These are phyloP conservation scores for Prietella phreatophila DNA, from an alignment of 2,113 vertebrate species.

Conservation along the genomic window DNA sequence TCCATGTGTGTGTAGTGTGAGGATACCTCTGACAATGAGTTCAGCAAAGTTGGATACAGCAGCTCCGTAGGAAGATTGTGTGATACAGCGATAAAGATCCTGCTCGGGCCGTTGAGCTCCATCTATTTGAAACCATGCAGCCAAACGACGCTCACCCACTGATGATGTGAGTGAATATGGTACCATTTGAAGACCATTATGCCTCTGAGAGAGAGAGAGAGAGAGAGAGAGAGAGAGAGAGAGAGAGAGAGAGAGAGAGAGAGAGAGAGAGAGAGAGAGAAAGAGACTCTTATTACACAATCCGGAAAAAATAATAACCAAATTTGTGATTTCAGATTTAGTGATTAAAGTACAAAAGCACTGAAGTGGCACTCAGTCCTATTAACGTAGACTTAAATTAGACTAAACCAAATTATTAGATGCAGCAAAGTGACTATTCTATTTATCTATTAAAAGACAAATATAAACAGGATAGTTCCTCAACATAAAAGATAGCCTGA, in stretches of 20 bases:
- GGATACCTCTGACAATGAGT: slow-evolving; percentile 89
- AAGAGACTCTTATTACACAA: neutral
- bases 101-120: slow-evolving; percentile 77
- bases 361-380: neutral
- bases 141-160: slow-evolving; percentile 83
- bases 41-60: slow-evolving; percentile 94
- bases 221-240: slow-evolving; percentile 23
- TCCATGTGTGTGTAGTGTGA: neutral
- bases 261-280: neutral
- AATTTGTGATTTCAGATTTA: neutral
- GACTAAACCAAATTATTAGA: neutral
- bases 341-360: neutral
- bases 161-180: slow-evolving; percentile 55
- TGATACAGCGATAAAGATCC: slow-evolving; percentile 91
- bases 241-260: neutral
- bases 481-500: neutral
- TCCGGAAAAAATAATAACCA: neutral
- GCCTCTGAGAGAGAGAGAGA: slow-evolving; percentile 71
- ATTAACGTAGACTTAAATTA: neutral
- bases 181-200: slow-evolving; percentile 76
- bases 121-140: slow-evolving; percentile 86
- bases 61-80: slow-evolving; percentile 79
- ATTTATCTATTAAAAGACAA: neutral
- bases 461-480: neutral
- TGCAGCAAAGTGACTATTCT: neutral